A percentile compares a stretch with the other conserved stretches of the same genome.
phyloP scores from a whole-genome alignment of 1,140 invertebrate genomes.

The Calycopis cecrops region DNA sequence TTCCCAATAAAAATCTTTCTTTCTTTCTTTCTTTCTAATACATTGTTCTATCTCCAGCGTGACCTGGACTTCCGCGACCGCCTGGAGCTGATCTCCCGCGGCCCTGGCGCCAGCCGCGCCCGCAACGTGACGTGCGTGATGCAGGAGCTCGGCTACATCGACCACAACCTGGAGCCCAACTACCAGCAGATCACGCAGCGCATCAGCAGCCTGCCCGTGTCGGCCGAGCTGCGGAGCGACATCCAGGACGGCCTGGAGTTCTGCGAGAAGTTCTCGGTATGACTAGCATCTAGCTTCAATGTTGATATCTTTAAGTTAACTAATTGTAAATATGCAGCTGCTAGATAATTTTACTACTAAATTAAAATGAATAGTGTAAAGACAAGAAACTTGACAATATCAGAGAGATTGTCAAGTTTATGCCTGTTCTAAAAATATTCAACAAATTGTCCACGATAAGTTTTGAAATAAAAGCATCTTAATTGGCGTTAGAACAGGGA shows the following conservation, averaged over 20 bases:
- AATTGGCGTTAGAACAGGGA: too few species aligned
- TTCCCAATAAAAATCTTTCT: too few species aligned
- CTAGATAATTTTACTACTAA: too few species aligned
- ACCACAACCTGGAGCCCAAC: slow-evolving; percentile 79
- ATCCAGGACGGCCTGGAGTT: slow-evolving; percentile 79
- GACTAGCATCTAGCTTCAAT: slow-evolving; percentile 20
- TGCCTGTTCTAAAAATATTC: too few species aligned
- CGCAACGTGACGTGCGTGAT: slow-evolving; percentile 80
- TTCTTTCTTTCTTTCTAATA: too few species aligned
- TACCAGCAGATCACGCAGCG: slow-evolving; percentile 77
- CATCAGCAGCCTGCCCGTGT: slow-evolving; percentile 76
- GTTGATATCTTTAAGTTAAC: too few species aligned
- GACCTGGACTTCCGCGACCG: slow-evolving; percentile 77
- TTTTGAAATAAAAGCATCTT: too few species aligned
- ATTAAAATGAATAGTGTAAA: too few species aligned
- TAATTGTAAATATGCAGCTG: too few species aligned
- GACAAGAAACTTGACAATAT: too few species aligned
- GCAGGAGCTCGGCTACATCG: slow-evolving; percentile 81
- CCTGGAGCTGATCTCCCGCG: slow-evolving; percentile 74
- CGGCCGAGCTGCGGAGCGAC: slow-evolving; percentile 76
- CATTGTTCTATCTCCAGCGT: slow-evolving; percentile 49
- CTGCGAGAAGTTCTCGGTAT: slow-evolving; percentile 80
- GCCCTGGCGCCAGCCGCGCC: slow-evolving; percentile 69
- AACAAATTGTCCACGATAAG: too few species aligned
- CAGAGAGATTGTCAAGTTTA: too few species aligned